A percentile compares a stretch with the other conserved stretches of the same genome.
Evolutionary conservation across 2,113 vertebrate species (phyloP).

Genomic region (Centropristis striata): DNA sequence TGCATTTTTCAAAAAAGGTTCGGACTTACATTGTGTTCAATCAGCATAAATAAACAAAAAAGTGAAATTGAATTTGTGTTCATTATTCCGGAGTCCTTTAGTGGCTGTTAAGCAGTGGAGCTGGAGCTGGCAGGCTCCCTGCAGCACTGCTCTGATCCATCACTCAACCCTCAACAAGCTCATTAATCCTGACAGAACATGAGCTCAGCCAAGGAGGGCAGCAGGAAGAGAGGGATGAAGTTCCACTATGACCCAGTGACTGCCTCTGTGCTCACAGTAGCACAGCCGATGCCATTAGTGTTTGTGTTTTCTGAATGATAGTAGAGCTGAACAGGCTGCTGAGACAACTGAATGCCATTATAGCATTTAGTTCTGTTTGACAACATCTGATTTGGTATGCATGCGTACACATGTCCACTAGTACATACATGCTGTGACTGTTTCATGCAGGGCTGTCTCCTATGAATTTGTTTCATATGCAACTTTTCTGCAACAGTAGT

Average conservation of each 20-base stretch:
- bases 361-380: not conserved
- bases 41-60: not conserved
- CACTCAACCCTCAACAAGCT: slow-evolving; percentile 57
- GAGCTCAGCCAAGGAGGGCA: slow-evolving; percentile 31
- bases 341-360: not conserved
- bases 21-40: not conserved
- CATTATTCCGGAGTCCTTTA: slow-evolving; percentile 18
- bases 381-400: slow-evolving; percentile 3
- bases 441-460: not conserved
- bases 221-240: slow-evolving; percentile 17
- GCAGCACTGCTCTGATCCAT: slow-evolving; percentile 46
- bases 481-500: slow-evolving; percentile 2
- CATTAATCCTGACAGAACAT: slow-evolving; percentile 67
- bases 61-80: not conserved
- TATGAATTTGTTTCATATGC: not conserved
- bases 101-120: slow-evolving; percentile 30
- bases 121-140: slow-evolving; percentile 34
- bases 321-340: not conserved
- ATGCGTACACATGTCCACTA: not conserved
- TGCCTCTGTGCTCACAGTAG: slow-evolving; percentile 20
- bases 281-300: not conserved
- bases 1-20: no score
- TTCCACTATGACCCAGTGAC: slow-evolving; percentile 30
- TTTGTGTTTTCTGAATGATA: slow-evolving; percentile 17
- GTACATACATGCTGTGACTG: not conserved